These are phyloP conservation scores for Asarcornis scutulata DNA, from an alignment of 2,113 vertebrate species.

Conservation along the genomic window DNA sequence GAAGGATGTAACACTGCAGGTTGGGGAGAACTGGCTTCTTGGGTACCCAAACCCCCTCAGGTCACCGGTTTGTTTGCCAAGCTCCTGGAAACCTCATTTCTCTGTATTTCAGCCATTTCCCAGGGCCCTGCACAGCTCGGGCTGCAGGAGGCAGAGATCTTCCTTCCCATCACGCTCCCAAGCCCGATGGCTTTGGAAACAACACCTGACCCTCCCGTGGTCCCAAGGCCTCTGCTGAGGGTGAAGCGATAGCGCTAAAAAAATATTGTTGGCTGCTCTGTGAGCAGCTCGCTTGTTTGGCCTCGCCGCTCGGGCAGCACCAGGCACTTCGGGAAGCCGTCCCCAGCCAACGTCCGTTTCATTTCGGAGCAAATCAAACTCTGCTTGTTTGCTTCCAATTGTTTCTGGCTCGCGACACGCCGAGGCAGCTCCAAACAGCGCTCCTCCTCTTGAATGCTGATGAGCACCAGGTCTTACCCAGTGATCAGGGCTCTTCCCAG, in stretches of 20 bases:
- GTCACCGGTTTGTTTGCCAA: background rate
- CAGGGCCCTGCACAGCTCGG: background rate
- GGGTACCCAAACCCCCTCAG: background rate
- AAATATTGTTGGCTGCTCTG: background rate
- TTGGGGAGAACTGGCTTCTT: background rate
- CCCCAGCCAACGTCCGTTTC: background rate
- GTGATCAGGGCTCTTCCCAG: background rate
- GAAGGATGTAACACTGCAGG: background rate
- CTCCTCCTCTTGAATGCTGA: background rate
- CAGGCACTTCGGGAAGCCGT: background rate
- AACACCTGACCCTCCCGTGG: background rate
- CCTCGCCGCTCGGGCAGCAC: background rate
- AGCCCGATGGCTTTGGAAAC: background rate
- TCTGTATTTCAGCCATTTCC: background rate
- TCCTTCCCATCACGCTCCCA: background rate
- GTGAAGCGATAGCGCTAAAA: background rate
- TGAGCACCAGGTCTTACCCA: background rate
- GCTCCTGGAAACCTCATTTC: background rate
- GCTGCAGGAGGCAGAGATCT: background rate
- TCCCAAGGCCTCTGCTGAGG: background rate
- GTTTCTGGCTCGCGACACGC: background rate
- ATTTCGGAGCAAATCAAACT: conserved; percentile 25
- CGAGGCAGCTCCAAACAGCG: background rate
- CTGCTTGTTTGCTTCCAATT: background rate
- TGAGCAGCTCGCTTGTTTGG: background rate